These are phyloP conservation scores for Trachymyrmex cornetzi DNA, from an alignment of 1,140 invertebrate species.

Conservation along the genomic window DNA sequence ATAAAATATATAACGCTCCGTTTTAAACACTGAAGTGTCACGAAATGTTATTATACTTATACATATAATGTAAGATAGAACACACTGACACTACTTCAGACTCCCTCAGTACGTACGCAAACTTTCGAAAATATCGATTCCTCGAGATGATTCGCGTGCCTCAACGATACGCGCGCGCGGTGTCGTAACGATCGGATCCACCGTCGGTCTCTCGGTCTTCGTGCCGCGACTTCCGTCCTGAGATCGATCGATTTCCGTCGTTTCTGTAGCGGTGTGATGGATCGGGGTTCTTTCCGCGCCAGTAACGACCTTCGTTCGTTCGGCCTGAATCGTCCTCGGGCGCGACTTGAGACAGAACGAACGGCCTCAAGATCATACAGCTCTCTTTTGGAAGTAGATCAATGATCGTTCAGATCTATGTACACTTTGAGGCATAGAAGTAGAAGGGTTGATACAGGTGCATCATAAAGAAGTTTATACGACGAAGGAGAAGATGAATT, in stretches of 20 bases:
- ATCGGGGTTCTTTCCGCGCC: constrained; percentile 75
- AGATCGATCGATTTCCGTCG: constrained; percentile 82
- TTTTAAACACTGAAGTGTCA: background rate
- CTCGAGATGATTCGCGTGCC: constrained; percentile 68
- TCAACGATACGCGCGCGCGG: constrained; percentile 1
- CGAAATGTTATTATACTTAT: constrained; percentile 19
- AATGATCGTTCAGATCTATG: background rate
- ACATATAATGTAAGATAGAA: constrained; percentile 11
- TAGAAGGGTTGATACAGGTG: constrained; percentile 2
- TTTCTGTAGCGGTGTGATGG: constrained; percentile 74
- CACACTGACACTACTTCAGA: background rate
- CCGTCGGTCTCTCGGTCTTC: constrained; percentile 69
- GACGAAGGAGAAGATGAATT: constrained; percentile 1
- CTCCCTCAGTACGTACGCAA: background rate
- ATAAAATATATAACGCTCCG: background rate
- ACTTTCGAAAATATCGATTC: constrained; percentile 57
- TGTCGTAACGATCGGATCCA: constrained; percentile 76
- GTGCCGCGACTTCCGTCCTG: constrained; percentile 74
- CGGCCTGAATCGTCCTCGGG: constrained; percentile 42
- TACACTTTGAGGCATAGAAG: constrained; percentile 25
- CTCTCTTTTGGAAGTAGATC: background rate
- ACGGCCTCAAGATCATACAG: constrained; percentile 47
- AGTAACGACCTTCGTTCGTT: constrained; percentile 69
- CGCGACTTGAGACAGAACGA: constrained; percentile 39
- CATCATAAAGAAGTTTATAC: background rate